Base-by-base conservation (phyloP, 2,888 invertebrate genomes). In the Caenorhabditis imperialis region DNA sequence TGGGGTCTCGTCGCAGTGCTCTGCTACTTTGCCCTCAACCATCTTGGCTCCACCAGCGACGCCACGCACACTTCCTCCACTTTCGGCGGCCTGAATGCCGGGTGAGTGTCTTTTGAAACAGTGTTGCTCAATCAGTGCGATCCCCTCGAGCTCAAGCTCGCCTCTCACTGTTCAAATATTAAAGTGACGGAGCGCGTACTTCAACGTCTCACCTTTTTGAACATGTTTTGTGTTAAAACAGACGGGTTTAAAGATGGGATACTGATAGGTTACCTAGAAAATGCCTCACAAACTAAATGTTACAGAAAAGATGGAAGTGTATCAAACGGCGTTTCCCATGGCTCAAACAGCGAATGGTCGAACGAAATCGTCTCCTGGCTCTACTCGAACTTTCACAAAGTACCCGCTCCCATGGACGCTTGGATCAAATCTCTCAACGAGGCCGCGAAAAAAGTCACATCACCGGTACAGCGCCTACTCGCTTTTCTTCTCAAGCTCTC, bases 381-480 rank as follows among this genome's bases (percentile, higher is more conserved):
- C 48, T 84, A 80, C 60, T 77, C 77, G 22, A 84, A 83, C 53
- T 76, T 81, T 42, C 81, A 78, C 30, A 81, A 77, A 75, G 81
- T 82, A 14, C 83, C 84, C 14, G 80, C 75, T 35, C 81, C 83
- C 20, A 81, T 89, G 27, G 88, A 89, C 51, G 86, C 88, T 37
- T 89, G 90, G 89, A 84, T 90, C 23, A 84, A 85, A 63, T 84
- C 89, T 14, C 81, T 90, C 30, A 90, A 90, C 78, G 89, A 89
- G 16, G 88, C 89, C 38, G 88, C 89, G 18, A 86, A 84, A 55
- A 89, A 89, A 81, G 81, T 84, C 20, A 81, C 84, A 10, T 71
- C 79, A 20, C 86, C 88, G 86, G 89, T 89, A 63, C 40, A 30
- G 35, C 16, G 2, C 22, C 12, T 44, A 14, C 37, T 30, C 40